These are phyloP conservation scores for Slavum lentiscoides DNA, from an alignment of 2,888 invertebrate species.

Conservation along the genomic window DNA sequence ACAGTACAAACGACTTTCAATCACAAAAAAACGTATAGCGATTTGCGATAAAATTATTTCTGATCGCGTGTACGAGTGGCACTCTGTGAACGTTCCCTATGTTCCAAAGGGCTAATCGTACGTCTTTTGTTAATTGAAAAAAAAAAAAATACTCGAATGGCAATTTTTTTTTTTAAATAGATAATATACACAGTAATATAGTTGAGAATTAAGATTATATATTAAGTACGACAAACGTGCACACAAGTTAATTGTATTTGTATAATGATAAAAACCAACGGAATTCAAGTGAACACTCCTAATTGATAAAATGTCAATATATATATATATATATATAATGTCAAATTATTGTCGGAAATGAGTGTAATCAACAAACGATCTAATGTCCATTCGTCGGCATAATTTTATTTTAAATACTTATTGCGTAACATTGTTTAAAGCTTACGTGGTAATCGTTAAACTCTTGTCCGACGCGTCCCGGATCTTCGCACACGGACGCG, in stretches of 20 bases:
- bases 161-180: constrained; percentile 11
- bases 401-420: constrained; percentile 1
- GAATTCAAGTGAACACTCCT: background rate
- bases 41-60: too few relatives aligned
- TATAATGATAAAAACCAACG: background rate
- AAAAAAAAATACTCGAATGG: background rate
- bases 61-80: too few relatives aligned
- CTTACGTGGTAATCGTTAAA: constrained; percentile 84
- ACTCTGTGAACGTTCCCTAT: too few relatives aligned
- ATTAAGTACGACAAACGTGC: background rate
- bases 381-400: background rate
- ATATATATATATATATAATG: too few relatives aligned
- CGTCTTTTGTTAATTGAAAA: background rate
- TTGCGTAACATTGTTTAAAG: constrained; percentile 54
- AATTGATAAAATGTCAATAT: constrained; percentile 41
- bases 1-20: too few relatives aligned
- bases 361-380: background rate
- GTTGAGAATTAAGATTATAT: constrained; percentile 13
- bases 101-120: background rate
- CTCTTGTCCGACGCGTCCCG: constrained; percentile 56
- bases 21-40: too few relatives aligned
- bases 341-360: too few relatives aligned
- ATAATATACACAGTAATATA: constrained; percentile 17
- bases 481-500: constrained; percentile 71
- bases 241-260: background rate